Evolutionary conservation across 1,140 invertebrate species (phyloP), one percentile per base, ranked within the genome.

Genomic region (Drosophila obscura): DNA sequence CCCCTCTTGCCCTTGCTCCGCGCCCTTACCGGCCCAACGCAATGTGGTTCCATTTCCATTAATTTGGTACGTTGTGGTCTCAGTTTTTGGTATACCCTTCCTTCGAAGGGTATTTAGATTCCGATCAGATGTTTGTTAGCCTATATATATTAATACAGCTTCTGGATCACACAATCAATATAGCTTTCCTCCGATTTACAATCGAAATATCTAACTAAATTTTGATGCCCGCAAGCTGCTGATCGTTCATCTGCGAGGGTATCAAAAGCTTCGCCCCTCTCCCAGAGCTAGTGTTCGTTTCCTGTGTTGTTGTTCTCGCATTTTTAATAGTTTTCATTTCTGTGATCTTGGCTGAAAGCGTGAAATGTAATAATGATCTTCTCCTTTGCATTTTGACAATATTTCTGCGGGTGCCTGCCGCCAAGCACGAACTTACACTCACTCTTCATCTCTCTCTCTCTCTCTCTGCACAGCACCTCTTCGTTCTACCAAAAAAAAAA

Each of bases 331-430:
- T 67, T 69, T 43, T 43, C 61, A 74, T 78, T 57, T 69, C 58
- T 69, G 51, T 69, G 55, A 71, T 56, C 69, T 69, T 71, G 60
- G 53, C 71, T 87, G 82, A 75, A 82, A 87, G 83, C 82, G 83
- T 88, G 75, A 87, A 88, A 68, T 82, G 82, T 88, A 82, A 88
- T 87, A 87, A 87, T 88, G 83, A 79, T 87, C 83, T 82, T 82
- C 75, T 79, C 74, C 74, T 85, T 87, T 87, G 83, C 82, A 88
- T 87, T 88, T 87, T 88, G 82, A 88, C 82, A 85, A 88, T 82
- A 51, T 65, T 58, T 82, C 82, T 87, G 83, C 79, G 83, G 82
- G 82, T 87, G 75, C 82, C 58, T 56, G 69, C 60, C 65, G 35
- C 68, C 43, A 66, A 71, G 43, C 67, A 68, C 66, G 65, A 69